Conservation (phyloP, 2,797 vertebrate species). For the Selene dorsalis region DNA sequence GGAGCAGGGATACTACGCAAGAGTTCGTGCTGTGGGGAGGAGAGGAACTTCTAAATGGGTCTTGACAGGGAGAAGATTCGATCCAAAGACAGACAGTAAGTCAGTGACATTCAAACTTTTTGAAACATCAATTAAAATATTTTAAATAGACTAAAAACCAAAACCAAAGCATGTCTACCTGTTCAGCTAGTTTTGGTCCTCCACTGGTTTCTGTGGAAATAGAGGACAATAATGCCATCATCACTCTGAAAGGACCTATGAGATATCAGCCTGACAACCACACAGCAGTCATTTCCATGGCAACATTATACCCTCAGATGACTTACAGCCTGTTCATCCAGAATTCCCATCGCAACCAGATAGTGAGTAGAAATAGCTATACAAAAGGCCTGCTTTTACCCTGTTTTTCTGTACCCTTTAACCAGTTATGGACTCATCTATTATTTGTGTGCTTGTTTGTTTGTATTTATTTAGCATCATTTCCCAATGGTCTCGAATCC, state of each 20-base stretch:
- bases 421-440: conserved; percentile 5
- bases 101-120: conserved; percentile 13
- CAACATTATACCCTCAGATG: conserved; percentile 71
- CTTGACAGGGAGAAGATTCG: conserved; percentile 66
- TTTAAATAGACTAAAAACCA: not conserved
- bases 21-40: conserved; percentile 68
- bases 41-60: conserved; percentile 72
- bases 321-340: conserved; percentile 76
- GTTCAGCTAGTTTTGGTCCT: conserved; percentile 78
- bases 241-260: conserved; percentile 80
- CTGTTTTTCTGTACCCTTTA: not conserved
- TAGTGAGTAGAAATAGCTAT: conserved; percentile 59
- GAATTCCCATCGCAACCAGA: conserved; percentile 35
- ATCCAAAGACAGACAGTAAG: conserved; percentile 82
- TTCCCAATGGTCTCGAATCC: conserved; percentile 19
- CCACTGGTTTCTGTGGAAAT: conserved; percentile 74
- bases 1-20: conserved; percentile 73
- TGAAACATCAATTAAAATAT: not conserved
- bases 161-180: not conserved
- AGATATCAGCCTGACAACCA: conserved; percentile 65
- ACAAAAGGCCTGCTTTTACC: not conserved
- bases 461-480: conserved; percentile 51
- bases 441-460: not conserved
- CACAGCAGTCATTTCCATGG: conserved; percentile 66
- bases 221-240: conserved; percentile 56